These are phyloP conservation scores for Novumbra hubbsi DNA, from an alignment of 2,797 vertebrate genomes.

Conservation along the genomic window DNA sequence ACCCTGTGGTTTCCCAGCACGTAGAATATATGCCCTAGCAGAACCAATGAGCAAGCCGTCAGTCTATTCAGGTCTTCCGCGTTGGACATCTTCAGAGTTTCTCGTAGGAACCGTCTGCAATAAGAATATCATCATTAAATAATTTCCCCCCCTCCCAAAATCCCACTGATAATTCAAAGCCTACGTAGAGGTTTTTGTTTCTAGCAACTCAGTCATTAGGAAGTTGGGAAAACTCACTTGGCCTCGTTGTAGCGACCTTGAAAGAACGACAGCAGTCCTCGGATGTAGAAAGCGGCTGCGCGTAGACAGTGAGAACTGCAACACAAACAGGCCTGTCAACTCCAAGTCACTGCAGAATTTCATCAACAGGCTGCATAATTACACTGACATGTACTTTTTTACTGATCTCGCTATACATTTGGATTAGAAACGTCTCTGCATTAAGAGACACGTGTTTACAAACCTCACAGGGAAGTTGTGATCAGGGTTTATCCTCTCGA, in stretches of 20 bases:
- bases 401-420: not conserved
- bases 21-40: constrained; percentile 97
- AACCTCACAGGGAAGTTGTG: constrained; percentile 98
- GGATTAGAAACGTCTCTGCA: not conserved
- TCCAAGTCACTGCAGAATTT: not conserved
- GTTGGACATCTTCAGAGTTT: constrained; percentile 98
- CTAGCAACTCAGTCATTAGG: not conserved
- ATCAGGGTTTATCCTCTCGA: constrained; percentile 97
- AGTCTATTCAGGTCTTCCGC: constrained; percentile 96
- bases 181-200: not conserved
- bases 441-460: constrained; percentile 23
- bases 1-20: constrained; percentile 97
- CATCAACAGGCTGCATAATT: not conserved
- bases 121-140: constrained; percentile 6
- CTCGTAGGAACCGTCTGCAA: constrained; percentile 88
- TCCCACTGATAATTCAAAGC: not conserved
- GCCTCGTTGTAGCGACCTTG: constrained; percentile 98
- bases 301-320: constrained; percentile 92
- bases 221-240: constrained; percentile 79
- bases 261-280: constrained; percentile 97
- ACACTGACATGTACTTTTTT: not conserved
- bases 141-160: not conserved
- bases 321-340: not conserved
- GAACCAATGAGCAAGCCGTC: constrained; percentile 94
- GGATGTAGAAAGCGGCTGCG: constrained; percentile 96